Conservation (phyloP, 2,797 vertebrate genomes). For the Molossus alvarezi region DNA sequence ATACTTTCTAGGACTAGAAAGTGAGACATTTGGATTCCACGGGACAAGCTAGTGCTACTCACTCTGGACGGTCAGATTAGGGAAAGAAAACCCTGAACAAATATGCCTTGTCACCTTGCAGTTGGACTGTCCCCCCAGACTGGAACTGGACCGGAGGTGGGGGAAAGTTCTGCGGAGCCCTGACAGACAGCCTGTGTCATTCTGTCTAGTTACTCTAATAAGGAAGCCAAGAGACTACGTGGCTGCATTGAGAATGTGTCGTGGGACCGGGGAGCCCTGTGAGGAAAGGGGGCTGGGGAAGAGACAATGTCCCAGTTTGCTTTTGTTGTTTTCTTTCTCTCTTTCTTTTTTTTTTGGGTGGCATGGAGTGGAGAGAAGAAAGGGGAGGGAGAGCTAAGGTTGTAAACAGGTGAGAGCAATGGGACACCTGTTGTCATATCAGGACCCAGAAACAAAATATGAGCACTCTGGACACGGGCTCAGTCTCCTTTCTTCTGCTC, state of each 20-base stretch:
- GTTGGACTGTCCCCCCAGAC: not conserved
- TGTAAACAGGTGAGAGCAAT: not conserved
- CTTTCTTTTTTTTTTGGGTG: not conserved
- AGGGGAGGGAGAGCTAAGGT: not conserved
- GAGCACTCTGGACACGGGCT: not conserved
- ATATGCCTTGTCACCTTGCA: not conserved
- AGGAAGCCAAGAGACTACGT: not conserved
- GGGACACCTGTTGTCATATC: not conserved
- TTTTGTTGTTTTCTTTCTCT: not conserved
- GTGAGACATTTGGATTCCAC: not conserved
- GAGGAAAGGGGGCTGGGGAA: not conserved
- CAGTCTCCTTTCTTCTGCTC: not conserved
- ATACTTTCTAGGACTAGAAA: slow-evolving; percentile 66
- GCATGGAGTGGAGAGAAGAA: not conserved
- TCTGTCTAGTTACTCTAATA: not conserved
- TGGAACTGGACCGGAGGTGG: not conserved
- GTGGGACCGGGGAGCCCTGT: not conserved
- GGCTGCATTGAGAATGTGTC: not conserved
- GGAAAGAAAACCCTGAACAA: not conserved
- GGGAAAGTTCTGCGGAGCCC: not conserved
- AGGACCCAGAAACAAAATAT: not conserved
- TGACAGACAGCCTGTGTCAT: not conserved
- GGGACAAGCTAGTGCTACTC: not conserved
- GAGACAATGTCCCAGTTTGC: not conserved
- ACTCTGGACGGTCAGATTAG: not conserved